Evolutionary conservation across 2,888 invertebrate species (phyloP), one percentile per base, ranked within the genome.

Genomic region (Drosophila pseudotalamancana): DNA sequence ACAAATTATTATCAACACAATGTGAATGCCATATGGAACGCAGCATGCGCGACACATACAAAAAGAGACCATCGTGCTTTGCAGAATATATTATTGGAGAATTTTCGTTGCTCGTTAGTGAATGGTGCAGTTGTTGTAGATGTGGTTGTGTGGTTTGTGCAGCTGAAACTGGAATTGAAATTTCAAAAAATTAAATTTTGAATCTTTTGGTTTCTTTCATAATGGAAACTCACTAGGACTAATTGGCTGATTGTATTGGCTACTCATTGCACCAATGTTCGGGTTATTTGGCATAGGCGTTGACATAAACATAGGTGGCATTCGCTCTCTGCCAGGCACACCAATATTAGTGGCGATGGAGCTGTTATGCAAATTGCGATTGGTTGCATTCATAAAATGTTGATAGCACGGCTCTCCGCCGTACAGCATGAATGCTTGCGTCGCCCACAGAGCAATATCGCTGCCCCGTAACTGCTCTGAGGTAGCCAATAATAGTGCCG

Each of bases 1-100:
- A 93, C 87, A 96, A 92, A 94, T 96, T 84, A 59, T 93, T 93
- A 39, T 95, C 93, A 16, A 96, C 94, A 82, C 96, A 96, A 89
- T 94, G 94, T 71, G 95, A 92, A 79, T 94, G 95, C 99, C 99
- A 99, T 68, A 99, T 93, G 0, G 97, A 96, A 25, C 97, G 93
- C 14, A 99, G 92, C 77, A 99, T 95, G 76, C 99, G 94, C 18
- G 96, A 95, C 11, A 98, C 94, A 89, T 97, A 98, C 35, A 98
- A 93, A 91, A 98, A 99, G 6, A 99, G 93, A 0, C 98, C 98
- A 89, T 98, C 97, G 90, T 99, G 99, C 89, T 97, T 97, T 0
- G 97, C 95, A 0, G 97, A 97, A 90, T 93, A 93, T 35, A 92
- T 65, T n/a, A 92, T 86, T 8, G 77, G 74, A 2, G 85, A 79